Percentiles rank a stretch among this genome's conserved stretches.
Evolutionary conservation across 2,888 invertebrate genomes (phyloP).

Genomic region (Yponomeuta malinellus): DNA sequence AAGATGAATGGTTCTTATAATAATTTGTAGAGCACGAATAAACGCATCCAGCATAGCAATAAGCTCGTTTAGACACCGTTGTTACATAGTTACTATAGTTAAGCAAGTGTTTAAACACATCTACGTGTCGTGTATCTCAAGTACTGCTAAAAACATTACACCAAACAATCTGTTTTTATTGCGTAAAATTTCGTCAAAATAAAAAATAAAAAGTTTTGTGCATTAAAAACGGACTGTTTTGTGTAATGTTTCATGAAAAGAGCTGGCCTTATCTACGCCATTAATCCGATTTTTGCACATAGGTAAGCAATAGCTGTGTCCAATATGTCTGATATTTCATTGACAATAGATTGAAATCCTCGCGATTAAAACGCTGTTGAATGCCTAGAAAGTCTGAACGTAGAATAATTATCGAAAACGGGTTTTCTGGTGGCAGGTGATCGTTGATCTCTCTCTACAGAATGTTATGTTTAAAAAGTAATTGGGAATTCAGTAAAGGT

Average conservation of each 20-base stretch:
- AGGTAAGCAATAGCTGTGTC: neutral
- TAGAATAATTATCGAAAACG: neutral
- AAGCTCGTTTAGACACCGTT: neutral
- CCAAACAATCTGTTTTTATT: too few relatives aligned
- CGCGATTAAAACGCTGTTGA: neutral
- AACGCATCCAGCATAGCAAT: neutral
- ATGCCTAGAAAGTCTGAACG: neutral
- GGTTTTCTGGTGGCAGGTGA: neutral
- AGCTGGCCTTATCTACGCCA: too few relatives aligned
- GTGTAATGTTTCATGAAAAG: too few relatives aligned
- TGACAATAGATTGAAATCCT: neutral
- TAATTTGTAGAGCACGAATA: neutral
- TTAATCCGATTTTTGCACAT: neutral
- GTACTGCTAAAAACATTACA: too few relatives aligned
- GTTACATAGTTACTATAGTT: too few relatives aligned
- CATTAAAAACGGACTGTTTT: too few relatives aligned
- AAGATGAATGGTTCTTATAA: neutral
- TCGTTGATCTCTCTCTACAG: neutral
- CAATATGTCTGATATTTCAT: neutral
- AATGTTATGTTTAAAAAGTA: neutral
- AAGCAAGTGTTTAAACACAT: too few relatives aligned
- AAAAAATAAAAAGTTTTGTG: too few relatives aligned
- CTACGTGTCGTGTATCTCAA: too few relatives aligned
- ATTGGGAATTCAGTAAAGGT: neutral
- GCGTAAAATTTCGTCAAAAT: too few relatives aligned